Evolutionary conservation across 2,888 invertebrate genomes (phyloP).

Genomic region (Lymantria dispar): DNA sequence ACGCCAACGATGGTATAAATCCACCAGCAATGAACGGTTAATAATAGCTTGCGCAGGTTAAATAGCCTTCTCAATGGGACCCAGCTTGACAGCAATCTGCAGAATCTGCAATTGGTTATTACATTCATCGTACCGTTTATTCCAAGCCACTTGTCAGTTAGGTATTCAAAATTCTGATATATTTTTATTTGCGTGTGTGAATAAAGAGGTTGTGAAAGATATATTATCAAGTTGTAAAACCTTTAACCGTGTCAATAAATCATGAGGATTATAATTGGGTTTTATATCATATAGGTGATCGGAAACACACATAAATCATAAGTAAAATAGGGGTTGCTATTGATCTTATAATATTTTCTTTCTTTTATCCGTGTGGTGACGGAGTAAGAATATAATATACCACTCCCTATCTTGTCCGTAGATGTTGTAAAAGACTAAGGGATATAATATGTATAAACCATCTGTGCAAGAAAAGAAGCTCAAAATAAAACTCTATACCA

Average conservation of each 20-base stretch:
- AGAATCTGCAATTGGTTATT: slow-evolving; percentile 63
- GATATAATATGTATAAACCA: no score
- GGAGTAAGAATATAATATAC: no score
- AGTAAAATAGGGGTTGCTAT: slow-evolving; percentile 57
- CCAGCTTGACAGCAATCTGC: slow-evolving; percentile 56
- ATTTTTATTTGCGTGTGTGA: slow-evolving; percentile 12
- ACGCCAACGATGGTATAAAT: slow-evolving; percentile 68
- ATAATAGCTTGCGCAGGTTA: slow-evolving; percentile 69
- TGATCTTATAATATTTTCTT: slow-evolving; percentile 34
- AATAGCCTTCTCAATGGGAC: slow-evolving; percentile 61
- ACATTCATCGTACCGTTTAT: slow-evolving; percentile 57
- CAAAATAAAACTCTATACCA: no score
- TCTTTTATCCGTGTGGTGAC: no score
- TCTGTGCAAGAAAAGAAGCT: no score
- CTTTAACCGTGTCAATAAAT: slow-evolving; percentile 69
- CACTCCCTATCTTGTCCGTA: no score
- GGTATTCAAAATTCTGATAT: slow-evolving; percentile 21
- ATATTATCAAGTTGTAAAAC: slow-evolving; percentile 49
- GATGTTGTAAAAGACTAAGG: no score
- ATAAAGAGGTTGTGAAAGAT: slow-evolving; percentile 37
- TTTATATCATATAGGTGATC: slow-evolving; percentile 68
- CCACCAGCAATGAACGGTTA: slow-evolving; percentile 70
- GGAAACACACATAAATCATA: slow-evolving; percentile 67
- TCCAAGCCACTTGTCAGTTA: slow-evolving; percentile 24
- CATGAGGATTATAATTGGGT: slow-evolving; percentile 71